Conservation (phyloP, 2,797 vertebrate species). For the Melanotaenia pygmaea region DNA sequence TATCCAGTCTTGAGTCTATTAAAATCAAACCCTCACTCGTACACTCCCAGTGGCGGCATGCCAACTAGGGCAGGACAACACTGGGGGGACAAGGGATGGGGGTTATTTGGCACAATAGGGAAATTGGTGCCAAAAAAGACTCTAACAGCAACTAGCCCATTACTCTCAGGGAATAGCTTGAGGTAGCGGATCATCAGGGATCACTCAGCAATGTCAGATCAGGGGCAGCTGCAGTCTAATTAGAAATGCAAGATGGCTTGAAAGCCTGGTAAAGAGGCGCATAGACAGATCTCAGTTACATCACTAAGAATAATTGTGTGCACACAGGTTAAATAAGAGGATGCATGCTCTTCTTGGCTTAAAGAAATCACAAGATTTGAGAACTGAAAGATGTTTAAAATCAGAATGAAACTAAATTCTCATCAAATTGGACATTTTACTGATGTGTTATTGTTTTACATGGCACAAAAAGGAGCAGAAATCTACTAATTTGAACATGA, state of each 20-base stretch:
- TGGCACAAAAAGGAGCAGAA: background rate
- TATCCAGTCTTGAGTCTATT: slow-evolving; percentile 55
- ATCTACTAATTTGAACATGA: background rate
- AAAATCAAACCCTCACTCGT: slow-evolving; percentile 54
- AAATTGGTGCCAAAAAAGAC: slow-evolving; percentile 50
- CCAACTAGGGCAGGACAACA: slow-evolving; percentile 79
- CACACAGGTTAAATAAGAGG: slow-evolving; percentile 13
- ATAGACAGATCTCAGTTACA: background rate
- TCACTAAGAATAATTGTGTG: slow-evolving; percentile 4
- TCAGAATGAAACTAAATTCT: no score
- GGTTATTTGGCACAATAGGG: slow-evolving; percentile 72
- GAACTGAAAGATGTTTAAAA: background rate
- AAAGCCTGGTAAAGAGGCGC: background rate
- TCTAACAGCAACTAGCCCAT: slow-evolving; percentile 44
- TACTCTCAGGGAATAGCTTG: slow-evolving; percentile 43
- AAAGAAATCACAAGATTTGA: background rate
- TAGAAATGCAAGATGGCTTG: slow-evolving; percentile 47
- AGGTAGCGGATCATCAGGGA: slow-evolving; percentile 41
- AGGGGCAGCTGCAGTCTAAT: slow-evolving; percentile 53
- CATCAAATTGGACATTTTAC: background rate
- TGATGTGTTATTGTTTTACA: background rate
- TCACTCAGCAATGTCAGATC: slow-evolving; percentile 53
- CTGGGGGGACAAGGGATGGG: slow-evolving; percentile 68
- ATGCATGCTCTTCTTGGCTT: background rate
- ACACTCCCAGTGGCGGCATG: slow-evolving; percentile 60